phyloP scores from a whole-genome alignment of 2,888 invertebrate genomes.

The Tinea pellionella region DNA sequence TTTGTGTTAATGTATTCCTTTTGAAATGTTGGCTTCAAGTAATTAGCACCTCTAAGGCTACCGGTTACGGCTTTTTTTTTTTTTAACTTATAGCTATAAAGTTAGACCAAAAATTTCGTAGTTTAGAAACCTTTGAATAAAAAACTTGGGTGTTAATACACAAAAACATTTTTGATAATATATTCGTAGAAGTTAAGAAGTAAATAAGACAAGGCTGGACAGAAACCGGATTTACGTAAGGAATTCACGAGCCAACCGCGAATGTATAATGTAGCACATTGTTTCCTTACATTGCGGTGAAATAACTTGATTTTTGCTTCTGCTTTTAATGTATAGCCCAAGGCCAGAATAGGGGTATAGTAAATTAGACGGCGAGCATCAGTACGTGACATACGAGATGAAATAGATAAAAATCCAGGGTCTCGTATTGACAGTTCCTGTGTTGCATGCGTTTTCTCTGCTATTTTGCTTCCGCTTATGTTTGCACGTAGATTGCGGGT shows the following conservation, averaged over 20 bases:
- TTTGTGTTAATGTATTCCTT: slow-evolving; percentile 63
- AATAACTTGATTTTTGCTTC: not conserved
- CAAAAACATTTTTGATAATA: slow-evolving; percentile 3
- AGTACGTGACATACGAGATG: too few relatives aligned
- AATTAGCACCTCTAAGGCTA: slow-evolving; percentile 56
- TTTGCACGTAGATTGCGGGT: too few relatives aligned
- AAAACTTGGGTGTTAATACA: too few relatives aligned
- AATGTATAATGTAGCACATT: slow-evolving; percentile 7
- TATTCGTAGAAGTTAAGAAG: not conserved
- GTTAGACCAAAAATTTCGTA: too few relatives aligned
- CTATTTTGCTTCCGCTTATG: too few relatives aligned
- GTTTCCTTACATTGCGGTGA: not conserved
- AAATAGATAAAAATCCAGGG: too few relatives aligned
- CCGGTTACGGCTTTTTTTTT: slow-evolving; percentile 39
- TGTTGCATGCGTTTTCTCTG: too few relatives aligned
- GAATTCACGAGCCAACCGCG: not conserved
- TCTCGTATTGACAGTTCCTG: too few relatives aligned
- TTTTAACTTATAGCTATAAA: slow-evolving; percentile 54
- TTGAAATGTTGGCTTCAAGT: slow-evolving; percentile 45
- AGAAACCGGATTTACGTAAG: not conserved
- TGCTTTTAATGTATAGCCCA: too few relatives aligned
- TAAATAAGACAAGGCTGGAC: slow-evolving; percentile 2
- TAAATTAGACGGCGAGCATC: too few relatives aligned
- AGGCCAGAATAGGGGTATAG: too few relatives aligned
- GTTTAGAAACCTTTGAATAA: too few relatives aligned